These are phyloP conservation scores for Graphium colonna DNA, from an alignment of 2,888 invertebrate genomes.

Conservation along the genomic window DNA sequence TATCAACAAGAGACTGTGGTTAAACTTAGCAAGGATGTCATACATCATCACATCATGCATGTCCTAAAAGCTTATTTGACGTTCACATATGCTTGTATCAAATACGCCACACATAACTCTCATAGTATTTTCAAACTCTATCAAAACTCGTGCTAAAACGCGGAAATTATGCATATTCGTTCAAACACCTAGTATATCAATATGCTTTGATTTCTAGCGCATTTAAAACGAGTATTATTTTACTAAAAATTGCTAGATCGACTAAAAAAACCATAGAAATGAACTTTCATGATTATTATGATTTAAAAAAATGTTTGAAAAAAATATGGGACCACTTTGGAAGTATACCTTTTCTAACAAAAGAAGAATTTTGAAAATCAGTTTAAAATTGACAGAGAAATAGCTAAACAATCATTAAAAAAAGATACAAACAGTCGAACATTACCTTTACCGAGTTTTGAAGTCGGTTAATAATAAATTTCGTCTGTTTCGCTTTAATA, in stretches of 20 bases:
- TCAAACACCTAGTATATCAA: neutral
- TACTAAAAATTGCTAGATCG: conserved; percentile 9
- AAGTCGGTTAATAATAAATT: too few species aligned
- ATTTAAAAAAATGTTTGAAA: too few species aligned
- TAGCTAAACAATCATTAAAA: too few species aligned
- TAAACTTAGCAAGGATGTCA: neutral
- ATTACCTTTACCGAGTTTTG: too few species aligned
- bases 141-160: conserved; percentile 1
- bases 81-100: conserved; percentile 3
- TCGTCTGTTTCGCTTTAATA: conserved; percentile 10
- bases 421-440: too few species aligned
- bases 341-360: too few species aligned
- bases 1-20: neutral
- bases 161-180: conserved; percentile 6
- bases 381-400: too few species aligned
- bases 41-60: neutral
- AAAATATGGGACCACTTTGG: too few species aligned
- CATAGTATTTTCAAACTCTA: conserved; percentile 6
- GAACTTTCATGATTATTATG: too few species aligned
- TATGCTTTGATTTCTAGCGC: too few species aligned
- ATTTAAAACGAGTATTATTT: neutral
- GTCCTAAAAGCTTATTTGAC: neutral
- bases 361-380: too few species aligned
- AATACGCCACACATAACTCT: neutral
- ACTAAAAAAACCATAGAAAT: too few species aligned